Evolutionary conservation across 2,113 vertebrate genomes (phyloP).

Genomic region (Rhineura floridana): DNA sequence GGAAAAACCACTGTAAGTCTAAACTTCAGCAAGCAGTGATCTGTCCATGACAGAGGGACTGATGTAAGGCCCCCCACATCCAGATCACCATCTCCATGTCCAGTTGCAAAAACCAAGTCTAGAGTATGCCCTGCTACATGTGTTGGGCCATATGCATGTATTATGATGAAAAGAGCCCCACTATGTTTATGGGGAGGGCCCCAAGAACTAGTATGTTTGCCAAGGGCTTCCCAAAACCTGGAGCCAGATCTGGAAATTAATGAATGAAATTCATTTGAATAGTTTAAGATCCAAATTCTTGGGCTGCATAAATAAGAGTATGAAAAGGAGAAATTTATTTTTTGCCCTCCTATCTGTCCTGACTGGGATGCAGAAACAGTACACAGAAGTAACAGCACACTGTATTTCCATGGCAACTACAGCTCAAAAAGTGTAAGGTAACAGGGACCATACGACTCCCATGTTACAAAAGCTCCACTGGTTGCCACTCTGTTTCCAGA

Average conservation of each 20-base stretch:
- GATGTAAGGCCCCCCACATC: no score
- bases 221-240: neutral
- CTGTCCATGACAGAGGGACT: no score
- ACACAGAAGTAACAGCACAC: neutral
- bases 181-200: neutral
- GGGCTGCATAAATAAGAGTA: no score
- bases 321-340: neutral
- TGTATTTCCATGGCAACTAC: neutral
- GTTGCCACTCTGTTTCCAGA: no score
- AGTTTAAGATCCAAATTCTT: neutral
- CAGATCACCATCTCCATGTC: no score
- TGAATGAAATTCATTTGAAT: neutral
- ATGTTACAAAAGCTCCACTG: no score
- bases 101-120: no score
- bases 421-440: neutral
- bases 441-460: no score
- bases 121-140: no score
- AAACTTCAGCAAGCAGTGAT: no score
- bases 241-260: neutral
- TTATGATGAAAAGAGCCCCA: neutral
- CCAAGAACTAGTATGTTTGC: neutral
- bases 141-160: no score
- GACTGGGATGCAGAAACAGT: neutral
- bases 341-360: neutral
- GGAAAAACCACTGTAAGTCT: no score